These are phyloP conservation scores for Champsocephalus esox DNA, from an alignment of 2,797 vertebrate genomes.

Conservation along the genomic window DNA sequence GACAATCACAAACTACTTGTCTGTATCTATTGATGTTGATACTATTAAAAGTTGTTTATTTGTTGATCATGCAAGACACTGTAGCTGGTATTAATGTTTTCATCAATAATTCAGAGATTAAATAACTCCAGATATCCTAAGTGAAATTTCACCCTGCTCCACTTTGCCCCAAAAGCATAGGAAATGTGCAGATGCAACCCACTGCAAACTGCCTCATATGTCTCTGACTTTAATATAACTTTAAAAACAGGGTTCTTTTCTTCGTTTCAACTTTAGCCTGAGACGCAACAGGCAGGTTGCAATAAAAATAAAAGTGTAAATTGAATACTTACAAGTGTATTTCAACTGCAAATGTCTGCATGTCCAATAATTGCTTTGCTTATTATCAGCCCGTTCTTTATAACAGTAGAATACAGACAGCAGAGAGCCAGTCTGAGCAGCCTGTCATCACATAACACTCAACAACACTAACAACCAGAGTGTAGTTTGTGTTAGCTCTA, in stretches of 20 bases:
- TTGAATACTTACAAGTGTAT: not conserved
- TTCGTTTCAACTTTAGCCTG: not conserved
- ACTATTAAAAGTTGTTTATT: not conserved
- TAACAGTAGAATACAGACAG: not conserved
- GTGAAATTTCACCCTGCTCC: not conserved
- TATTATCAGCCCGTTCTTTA: not conserved
- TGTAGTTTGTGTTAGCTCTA: not conserved
- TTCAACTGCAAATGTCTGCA: not conserved
- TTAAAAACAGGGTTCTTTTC: not conserved
- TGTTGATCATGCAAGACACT: not conserved
- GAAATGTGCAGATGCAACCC: not conserved
- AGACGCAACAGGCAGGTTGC: not conserved
- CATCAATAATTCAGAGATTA: constrained; percentile 1
- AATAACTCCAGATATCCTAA: constrained; percentile 10
- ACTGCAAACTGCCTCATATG: not conserved
- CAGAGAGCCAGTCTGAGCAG: not conserved
- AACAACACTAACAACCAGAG: not conserved
- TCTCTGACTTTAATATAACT: not conserved
- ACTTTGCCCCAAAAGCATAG: too few species aligned
- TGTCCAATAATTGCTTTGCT: too few species aligned
- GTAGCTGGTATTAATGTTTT: constrained; percentile 3
- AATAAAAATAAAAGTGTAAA: not conserved
- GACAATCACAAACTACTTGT: not conserved
- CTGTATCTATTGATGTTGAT: not conserved
- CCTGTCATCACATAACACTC: constrained; percentile 5